Conservation (phyloP, 2,888 invertebrate genomes). For the Hipparchia sbordonii region DNA sequence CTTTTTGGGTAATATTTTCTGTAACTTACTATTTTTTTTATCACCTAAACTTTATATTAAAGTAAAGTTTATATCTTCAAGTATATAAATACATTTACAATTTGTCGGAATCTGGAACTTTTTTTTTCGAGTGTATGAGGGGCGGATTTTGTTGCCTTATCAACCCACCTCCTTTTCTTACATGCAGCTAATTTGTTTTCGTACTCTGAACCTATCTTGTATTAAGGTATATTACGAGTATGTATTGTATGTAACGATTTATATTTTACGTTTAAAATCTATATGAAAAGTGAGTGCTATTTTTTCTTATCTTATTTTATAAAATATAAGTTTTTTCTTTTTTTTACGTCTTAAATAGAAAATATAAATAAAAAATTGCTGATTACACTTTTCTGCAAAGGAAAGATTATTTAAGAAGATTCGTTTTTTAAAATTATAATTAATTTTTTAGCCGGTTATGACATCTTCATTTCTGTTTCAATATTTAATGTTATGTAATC, state of each 20-base stretch:
- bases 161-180: no score
- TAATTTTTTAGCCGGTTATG: not conserved
- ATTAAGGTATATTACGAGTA: not conserved
- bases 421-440: no score
- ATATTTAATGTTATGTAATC: not conserved
- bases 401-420: not conserved
- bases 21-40: no score
- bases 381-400: not conserved
- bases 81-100: no score
- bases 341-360: not conserved
- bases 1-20: no score
- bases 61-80: no score
- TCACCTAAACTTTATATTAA: no score
- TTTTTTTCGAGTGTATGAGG: no score
- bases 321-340: not conserved
- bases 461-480: not conserved
- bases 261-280: slow-evolving; percentile 5
- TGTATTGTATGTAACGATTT: not conserved
- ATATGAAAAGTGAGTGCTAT: slow-evolving; percentile 13
- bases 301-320: not conserved
- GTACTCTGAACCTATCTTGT: slow-evolving; percentile 10
- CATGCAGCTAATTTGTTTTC: not conserved
- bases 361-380: no score
- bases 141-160: no score
- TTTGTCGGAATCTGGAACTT: no score